These are phyloP conservation scores for Apoda limacodes DNA, from an alignment of 2,888 invertebrate genomes.

Conservation along the genomic window DNA sequence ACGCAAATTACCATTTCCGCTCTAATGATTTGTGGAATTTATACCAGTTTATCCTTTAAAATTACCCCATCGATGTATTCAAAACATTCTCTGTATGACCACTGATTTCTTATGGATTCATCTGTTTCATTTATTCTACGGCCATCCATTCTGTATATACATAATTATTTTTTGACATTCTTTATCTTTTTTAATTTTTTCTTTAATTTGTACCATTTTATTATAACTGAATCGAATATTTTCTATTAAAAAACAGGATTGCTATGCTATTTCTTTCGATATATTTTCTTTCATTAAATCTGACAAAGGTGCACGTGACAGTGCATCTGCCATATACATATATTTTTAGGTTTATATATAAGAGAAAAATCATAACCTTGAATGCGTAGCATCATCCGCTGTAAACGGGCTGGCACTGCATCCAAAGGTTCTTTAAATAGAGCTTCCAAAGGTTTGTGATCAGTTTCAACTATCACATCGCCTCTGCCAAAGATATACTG, in stretches of 20 bases:
- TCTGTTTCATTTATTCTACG: conserved; percentile 15
- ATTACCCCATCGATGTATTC: conserved; percentile 18
- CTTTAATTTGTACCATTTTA: conserved; percentile 13
- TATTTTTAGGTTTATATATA: conserved; percentile 21
- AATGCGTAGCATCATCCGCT: conserved; percentile 23
- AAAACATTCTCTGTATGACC: conserved; percentile 15
- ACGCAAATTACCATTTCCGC: conserved; percentile 18
- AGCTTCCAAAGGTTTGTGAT: conserved; percentile 21
- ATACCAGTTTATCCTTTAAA: no score
- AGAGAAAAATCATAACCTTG: conserved; percentile 21
- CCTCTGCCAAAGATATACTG: conserved; percentile 23
- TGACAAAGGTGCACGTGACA: conserved; percentile 20
- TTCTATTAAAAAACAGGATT: conserved; percentile 15
- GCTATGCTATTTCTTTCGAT: conserved; percentile 9
- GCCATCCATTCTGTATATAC: conserved; percentile 21
- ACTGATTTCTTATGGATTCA: conserved; percentile 2
- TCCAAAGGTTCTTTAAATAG: no score
- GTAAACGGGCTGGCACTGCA: no score
- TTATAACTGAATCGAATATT: conserved; percentile 13
- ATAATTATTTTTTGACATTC: conserved; percentile 11
- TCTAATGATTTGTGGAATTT: conserved; percentile 19
- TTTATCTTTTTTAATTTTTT: conserved; percentile 10
- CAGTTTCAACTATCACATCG: conserved; percentile 19
- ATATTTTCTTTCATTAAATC: conserved; percentile 14
- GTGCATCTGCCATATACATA: conserved; percentile 22